Conservation (phyloP, 2,113 vertebrate genomes). For the Pseudopipra pipra region DNA sequence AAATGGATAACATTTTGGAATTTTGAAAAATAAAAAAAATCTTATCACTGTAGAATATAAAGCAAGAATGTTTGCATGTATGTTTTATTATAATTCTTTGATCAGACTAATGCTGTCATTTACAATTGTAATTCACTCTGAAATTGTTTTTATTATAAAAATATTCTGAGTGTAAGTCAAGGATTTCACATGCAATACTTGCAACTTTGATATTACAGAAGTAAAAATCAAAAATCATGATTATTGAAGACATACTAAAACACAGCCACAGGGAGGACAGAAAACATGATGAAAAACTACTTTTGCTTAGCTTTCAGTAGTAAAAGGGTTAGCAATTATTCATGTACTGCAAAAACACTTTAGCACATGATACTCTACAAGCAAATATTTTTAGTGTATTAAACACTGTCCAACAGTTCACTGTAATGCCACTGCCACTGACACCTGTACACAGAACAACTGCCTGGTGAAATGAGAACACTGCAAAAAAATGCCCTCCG, state of each 20-base stretch:
- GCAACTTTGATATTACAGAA: neutral
- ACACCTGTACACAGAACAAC: neutral
- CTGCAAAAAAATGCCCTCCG: neutral
- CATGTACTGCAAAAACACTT: neutral
- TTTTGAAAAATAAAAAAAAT: neutral
- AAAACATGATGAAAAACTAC: neutral
- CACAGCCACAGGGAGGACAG: neutral
- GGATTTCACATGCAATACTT: neutral
- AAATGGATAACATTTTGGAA: neutral
- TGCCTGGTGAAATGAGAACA: neutral
- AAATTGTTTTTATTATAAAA: neutral
- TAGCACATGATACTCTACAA: neutral
- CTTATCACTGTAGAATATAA: neutral
- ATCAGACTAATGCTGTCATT: neutral
- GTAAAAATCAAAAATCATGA: neutral
- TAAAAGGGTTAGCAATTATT: neutral
- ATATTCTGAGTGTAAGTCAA: neutral
- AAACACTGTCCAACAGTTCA: neutral
- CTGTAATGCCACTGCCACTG: neutral
- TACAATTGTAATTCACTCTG: neutral
- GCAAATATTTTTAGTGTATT: neutral
- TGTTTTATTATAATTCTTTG: neutral
- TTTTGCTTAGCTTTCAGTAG: neutral
- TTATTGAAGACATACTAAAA: neutral
- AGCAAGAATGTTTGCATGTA: neutral